These are phyloP conservation scores for Cercocebus atys DNA, from an alignment of 2,113 vertebrate species.

Conservation along the genomic window DNA sequence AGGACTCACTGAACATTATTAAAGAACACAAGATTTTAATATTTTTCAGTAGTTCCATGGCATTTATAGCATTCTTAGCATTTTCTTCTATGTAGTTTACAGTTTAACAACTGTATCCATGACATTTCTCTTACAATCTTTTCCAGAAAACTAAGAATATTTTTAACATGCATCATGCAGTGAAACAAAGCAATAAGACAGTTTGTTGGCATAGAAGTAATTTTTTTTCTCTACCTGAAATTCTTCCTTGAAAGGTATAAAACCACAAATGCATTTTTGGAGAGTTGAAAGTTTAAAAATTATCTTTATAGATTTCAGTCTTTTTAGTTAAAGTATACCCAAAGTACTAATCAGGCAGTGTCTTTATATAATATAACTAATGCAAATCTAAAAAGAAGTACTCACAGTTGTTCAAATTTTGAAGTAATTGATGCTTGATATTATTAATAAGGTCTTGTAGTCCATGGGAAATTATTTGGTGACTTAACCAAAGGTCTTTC, in stretches of 20 bases:
- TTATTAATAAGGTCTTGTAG: not conserved
- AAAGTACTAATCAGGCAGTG: not conserved
- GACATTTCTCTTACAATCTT: not conserved
- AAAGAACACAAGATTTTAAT: not conserved
- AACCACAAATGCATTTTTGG: not conserved
- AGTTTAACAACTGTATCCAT: not conserved
- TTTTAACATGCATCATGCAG: not conserved
- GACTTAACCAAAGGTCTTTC: not conserved
- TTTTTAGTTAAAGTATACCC: not conserved
- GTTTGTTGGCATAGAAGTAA: not conserved
- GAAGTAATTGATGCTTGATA: not conserved
- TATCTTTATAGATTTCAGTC: not conserved
- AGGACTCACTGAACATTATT: not conserved
- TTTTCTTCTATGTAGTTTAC: not conserved
- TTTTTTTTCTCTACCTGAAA: not conserved
- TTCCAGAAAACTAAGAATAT: not conserved
- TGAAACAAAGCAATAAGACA: not conserved
- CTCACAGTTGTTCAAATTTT: not conserved
- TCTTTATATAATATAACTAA: not conserved
- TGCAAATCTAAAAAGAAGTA: not conserved
- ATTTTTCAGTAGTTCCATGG: not conserved
- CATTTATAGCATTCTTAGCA: not conserved
- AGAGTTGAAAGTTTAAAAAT: not conserved
- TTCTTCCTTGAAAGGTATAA: not conserved
- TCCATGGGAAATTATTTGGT: not conserved